phyloP scores from a whole-genome alignment of 2,797 vertebrate species.

The Pogonophryne albipinna region DNA sequence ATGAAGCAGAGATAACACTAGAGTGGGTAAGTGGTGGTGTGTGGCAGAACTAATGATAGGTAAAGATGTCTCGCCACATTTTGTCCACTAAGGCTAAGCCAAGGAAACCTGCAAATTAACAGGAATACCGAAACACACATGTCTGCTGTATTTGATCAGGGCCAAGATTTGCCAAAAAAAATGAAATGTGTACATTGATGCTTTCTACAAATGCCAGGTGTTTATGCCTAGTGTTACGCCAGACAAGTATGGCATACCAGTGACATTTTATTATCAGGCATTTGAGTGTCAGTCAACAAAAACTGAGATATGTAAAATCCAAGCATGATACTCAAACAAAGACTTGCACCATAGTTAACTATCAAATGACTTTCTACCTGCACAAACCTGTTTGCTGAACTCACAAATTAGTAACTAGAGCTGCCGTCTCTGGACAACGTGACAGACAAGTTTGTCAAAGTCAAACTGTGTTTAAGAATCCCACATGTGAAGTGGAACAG shows the following conservation, averaged over 20 bases:
- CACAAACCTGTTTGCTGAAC: slow-evolving; percentile 74
- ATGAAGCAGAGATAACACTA: not conserved
- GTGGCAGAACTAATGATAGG: not conserved
- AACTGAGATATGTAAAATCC: slow-evolving; percentile 5
- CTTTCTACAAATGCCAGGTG: too few relatives aligned
- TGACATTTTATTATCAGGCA: not conserved
- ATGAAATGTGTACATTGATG: too few relatives aligned
- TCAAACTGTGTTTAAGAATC: slow-evolving; percentile 34
- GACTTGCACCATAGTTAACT: slow-evolving; percentile 57
- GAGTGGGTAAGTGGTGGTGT: not conserved
- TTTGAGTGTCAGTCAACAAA: not conserved
- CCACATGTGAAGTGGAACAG: slow-evolving; percentile 1
- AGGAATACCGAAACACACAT: not conserved
- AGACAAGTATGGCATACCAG: not conserved
- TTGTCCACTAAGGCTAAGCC: not conserved
- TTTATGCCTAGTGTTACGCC: too few relatives aligned
- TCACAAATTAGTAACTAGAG: slow-evolving; percentile 75
- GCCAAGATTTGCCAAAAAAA: too few relatives aligned
- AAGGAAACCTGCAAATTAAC: not conserved
- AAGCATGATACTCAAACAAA: slow-evolving; percentile 51
- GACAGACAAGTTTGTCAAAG: slow-evolving; percentile 47
- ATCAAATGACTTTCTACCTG: slow-evolving; percentile 56
- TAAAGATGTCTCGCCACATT: not conserved
- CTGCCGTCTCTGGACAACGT: slow-evolving; percentile 29
- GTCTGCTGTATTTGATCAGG: not conserved